Evolutionary conservation across 2,797 vertebrate genomes (phyloP).

Genomic region (Octomys mimax): DNA sequence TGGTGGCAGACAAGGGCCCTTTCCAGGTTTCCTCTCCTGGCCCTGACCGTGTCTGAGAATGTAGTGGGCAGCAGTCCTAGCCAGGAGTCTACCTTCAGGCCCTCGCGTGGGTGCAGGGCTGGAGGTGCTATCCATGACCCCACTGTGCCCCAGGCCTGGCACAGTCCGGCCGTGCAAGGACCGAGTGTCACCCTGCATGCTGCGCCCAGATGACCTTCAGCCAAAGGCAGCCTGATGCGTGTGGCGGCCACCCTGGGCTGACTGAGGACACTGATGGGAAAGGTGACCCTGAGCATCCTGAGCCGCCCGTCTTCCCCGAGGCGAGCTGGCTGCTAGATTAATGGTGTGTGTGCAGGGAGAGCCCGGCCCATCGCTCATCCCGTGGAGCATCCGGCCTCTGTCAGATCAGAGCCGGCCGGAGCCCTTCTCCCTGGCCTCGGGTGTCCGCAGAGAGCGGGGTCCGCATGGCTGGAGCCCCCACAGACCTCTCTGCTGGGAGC

Average conservation of each 20-base stretch:
- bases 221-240: accelerated
- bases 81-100: accelerated
- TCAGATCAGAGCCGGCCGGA: not conserved
- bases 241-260: accelerated
- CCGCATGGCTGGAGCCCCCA: not conserved
- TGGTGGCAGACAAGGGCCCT: accelerated
- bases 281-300: slow-evolving; percentile 30
- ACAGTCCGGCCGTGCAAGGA: too few species aligned
- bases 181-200: accelerated
- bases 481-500: accelerated
- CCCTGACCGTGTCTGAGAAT: too few species aligned
- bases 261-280: slow-evolving; percentile 35
- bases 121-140: accelerated
- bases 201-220: not conserved
- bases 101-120: accelerated
- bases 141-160: not conserved
- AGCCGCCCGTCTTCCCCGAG: not conserved
- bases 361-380: not conserved
- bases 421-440: not conserved
- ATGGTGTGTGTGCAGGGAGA: slow-evolving; percentile 40
- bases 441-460: not conserved
- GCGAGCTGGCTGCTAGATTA: slow-evolving; percentile 54
- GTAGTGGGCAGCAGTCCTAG: accelerated
- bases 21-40: too few species aligned
- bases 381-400: accelerated